phyloP scores from a whole-genome alignment of 2,113 vertebrate species.

The Noturus placidus region DNA sequence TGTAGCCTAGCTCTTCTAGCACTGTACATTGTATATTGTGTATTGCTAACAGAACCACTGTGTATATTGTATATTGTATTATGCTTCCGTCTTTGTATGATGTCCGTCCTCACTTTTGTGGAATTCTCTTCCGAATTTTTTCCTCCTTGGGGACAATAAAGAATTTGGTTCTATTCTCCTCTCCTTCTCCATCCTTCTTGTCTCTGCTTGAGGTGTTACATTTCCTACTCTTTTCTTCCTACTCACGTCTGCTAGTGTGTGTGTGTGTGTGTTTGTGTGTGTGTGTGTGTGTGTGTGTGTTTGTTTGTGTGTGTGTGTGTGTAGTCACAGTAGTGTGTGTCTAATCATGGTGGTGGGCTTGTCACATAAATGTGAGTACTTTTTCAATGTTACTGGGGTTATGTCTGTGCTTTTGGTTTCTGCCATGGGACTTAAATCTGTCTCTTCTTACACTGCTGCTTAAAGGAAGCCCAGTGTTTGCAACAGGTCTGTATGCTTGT shows the following conservation, averaged over 20 bases:
- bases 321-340: slow-evolving; percentile 39
- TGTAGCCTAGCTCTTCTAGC: slow-evolving; percentile 61
- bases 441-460: slow-evolving; percentile 76
- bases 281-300: slow-evolving; percentile 36
- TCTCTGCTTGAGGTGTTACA: slow-evolving; percentile 56
- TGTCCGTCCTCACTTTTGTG: slow-evolving; percentile 75
- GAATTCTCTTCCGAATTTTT: slow-evolving; percentile 64
- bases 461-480: slow-evolving; percentile 76
- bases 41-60: slow-evolving; percentile 73
- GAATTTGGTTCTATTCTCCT: slow-evolving; percentile 77
- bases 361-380: slow-evolving; percentile 44
- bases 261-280: slow-evolving; percentile 37
- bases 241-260: slow-evolving; percentile 27
- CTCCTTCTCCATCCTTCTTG: slow-evolving; percentile 66
- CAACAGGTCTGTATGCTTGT: slow-evolving; percentile 76
- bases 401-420: slow-evolving; percentile 50
- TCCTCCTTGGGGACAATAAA: slow-evolving; percentile 75
- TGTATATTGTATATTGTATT: slow-evolving; percentile 81
- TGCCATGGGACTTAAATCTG: slow-evolving; percentile 69
- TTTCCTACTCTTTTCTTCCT: slow-evolving; percentile 48
- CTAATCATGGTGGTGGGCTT: slow-evolving; percentile 43
- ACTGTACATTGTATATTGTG: slow-evolving; percentile 76
- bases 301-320: slow-evolving; percentile 10
- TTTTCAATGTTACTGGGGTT: slow-evolving; percentile 26
- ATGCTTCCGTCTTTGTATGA: slow-evolving; percentile 75